phyloP scores from a whole-genome alignment of 2,797 vertebrate species.

The Pangasius djambal region DNA sequence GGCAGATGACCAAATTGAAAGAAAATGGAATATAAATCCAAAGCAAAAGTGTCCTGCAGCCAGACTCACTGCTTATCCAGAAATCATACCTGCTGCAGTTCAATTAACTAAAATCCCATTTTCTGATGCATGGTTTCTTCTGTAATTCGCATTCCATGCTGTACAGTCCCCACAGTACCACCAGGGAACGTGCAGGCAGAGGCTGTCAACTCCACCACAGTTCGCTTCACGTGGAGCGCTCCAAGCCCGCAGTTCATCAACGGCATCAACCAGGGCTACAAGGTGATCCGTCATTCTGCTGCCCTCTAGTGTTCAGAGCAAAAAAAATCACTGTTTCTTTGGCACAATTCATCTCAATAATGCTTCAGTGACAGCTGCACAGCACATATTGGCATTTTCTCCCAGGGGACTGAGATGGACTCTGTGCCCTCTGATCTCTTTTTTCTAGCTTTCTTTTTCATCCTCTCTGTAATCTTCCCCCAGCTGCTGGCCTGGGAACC shows the following conservation, averaged over 20 bases:
- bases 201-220: constrained; percentile 92
- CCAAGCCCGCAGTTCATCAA: constrained; percentile 99
- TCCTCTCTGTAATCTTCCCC: constrained; percentile 6
- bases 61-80: neutral
- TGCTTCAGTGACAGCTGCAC: constrained; percentile 18
- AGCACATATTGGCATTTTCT: constrained; percentile 38
- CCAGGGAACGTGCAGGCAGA: constrained; percentile 90
- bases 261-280: constrained; percentile 98
- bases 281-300: constrained; percentile 77
- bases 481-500: constrained; percentile 95
- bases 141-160: constrained; percentile 20
- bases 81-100: neutral
- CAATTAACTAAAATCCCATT: constrained; percentile 9
- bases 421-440: constrained; percentile 1
- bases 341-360: constrained; percentile 29
- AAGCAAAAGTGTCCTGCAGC: neutral
- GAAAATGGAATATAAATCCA: constrained; percentile 2
- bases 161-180: constrained; percentile 93
- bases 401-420: constrained; percentile 36
- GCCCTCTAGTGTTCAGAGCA: constrained; percentile 69
- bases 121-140: neutral
- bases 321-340: constrained; percentile 40
- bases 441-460: constrained; percentile 24
- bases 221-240: constrained; percentile 95
- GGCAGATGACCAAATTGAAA: neutral